Percentiles rank a stretch among this genome's conserved stretches.
Conservation (phyloP, 2,888 invertebrate species). For the Erebia palarica region DNA sequence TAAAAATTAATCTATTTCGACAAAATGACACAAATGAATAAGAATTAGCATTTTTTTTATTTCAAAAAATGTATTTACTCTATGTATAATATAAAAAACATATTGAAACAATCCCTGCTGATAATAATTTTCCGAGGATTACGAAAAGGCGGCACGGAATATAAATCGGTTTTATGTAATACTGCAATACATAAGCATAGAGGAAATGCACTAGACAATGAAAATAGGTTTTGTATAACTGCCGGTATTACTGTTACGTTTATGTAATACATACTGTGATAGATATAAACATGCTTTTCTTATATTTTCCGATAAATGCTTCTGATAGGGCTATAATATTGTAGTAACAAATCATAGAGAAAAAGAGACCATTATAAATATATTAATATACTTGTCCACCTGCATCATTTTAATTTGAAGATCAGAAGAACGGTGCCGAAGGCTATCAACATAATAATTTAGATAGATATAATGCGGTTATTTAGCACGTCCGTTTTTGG, state of each 20-base stretch:
- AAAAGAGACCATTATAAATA: background rate
- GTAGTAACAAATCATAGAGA: background rate
- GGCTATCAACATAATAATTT: background rate
- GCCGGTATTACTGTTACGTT: constrained; percentile 53
- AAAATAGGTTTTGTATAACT: constrained; percentile 68
- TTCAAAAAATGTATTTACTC: background rate
- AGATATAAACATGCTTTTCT: constrained; percentile 1
- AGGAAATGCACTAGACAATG: constrained; percentile 80
- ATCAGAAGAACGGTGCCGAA: background rate
- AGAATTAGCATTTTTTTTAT: background rate
- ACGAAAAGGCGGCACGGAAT: constrained; percentile 39
- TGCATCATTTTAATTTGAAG: background rate
- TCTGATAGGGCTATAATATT: background rate
- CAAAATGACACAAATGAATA: background rate
- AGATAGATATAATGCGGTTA: background rate
- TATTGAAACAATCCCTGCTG: background rate
- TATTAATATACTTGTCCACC: background rate
- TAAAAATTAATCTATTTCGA: too few species aligned
- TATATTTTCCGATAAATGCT: background rate
- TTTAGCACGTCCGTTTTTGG: background rate
- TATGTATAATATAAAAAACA: background rate
- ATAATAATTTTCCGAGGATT: constrained; percentile 27
- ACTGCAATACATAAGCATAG: constrained; percentile 54
- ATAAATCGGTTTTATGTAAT: constrained; percentile 57
- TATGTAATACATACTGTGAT: constrained; percentile 55